Conservation (phyloP, 2,113 vertebrate genomes). For the Paedocypris sp. region DNA sequence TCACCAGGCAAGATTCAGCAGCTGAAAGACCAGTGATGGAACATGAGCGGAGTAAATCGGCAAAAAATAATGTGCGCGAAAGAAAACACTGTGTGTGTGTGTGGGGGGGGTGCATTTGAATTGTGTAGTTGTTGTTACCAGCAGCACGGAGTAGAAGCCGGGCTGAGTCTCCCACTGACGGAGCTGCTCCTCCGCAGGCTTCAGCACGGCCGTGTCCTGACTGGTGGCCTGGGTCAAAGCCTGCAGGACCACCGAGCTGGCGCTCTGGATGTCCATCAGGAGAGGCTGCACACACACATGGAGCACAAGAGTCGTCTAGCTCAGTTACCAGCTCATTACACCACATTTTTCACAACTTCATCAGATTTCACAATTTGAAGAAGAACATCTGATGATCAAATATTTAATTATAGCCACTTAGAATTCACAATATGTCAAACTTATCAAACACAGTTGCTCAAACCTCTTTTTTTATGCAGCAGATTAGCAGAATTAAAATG, state of each 20-base stretch:
- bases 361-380: background rate
- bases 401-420: too few species aligned
- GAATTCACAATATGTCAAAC: too few species aligned
- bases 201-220: constrained; percentile 86
- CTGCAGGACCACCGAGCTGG: constrained; percentile 83
- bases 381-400: too few species aligned
- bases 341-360: background rate
- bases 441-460: too few species aligned
- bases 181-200: constrained; percentile 91
- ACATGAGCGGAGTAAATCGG: too few species aligned
- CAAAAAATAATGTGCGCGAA: too few species aligned
- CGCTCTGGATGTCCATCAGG: constrained; percentile 86
- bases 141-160: constrained; percentile 88
- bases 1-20: background rate
- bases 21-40: background rate
- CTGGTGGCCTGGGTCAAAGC: constrained; percentile 93
- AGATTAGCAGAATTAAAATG: too few species aligned
- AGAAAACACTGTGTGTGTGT: background rate
- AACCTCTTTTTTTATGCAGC: too few species aligned
- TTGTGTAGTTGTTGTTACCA: too few species aligned
- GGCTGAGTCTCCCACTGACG: constrained; percentile 95
- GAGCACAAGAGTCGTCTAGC: background rate
- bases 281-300: constrained; percentile 39
- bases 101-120: background rate
- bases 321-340: background rate